Evolutionary conservation across 2,113 vertebrate species (phyloP).

Genomic region (Syngnathoides biaculeatus): DNA sequence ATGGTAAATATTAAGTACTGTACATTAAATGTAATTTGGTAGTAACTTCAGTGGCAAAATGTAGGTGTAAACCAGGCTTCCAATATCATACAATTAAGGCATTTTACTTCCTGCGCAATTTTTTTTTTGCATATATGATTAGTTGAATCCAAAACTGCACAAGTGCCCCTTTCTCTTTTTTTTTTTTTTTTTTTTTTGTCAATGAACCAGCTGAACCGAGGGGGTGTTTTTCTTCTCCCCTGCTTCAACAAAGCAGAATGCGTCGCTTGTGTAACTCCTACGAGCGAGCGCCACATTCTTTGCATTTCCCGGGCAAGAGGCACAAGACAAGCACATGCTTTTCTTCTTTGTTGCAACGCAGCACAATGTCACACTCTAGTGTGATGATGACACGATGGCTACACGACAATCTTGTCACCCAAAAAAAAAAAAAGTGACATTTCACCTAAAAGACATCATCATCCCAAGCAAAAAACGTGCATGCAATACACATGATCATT

Average conservation of each 20-base stretch:
- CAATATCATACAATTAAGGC: neutral
- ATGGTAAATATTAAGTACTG: too few relatives aligned
- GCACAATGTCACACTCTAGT: constrained; percentile 7
- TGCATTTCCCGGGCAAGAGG: constrained; percentile 49
- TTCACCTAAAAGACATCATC: neutral
- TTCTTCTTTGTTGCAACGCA: constrained; percentile 76
- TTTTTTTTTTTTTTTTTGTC: too few relatives aligned
- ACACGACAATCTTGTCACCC: neutral
- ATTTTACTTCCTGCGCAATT: neutral
- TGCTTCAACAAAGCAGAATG: constrained; percentile 67
- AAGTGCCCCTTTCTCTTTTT: neutral
- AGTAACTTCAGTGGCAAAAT: too few relatives aligned
- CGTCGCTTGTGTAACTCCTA: constrained; percentile 62
- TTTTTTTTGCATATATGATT: neutral
- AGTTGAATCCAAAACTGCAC: neutral
- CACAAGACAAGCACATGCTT: constrained; percentile 48
- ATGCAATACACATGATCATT: constrained; percentile 17
- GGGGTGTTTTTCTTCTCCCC: constrained; percentile 26
- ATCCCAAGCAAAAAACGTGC: neutral
- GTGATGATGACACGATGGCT: neutral
- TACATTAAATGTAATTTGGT: too few relatives aligned
- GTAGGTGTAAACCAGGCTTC: too few relatives aligned
- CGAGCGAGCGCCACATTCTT: constrained; percentile 60
- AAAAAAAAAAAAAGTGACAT: neutral
- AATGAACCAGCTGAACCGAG: constrained; percentile 9